Base-by-base conservation (phyloP, 2,797 vertebrate genomes). In the Cichlasoma orientale region DNA sequence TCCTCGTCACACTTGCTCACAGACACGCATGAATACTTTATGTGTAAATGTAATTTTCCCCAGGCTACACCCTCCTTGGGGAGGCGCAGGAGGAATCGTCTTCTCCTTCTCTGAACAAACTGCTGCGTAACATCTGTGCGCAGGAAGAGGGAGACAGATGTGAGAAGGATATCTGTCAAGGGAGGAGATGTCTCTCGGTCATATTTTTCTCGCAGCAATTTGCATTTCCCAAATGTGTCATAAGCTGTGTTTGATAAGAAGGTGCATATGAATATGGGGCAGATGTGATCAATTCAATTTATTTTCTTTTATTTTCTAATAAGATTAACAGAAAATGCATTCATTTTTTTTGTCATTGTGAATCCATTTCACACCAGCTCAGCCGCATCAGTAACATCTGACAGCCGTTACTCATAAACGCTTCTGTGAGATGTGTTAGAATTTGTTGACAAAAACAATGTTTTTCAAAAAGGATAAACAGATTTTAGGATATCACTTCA, bases 81-180 rank as follows among this genome's bases (percentile, higher is more conserved):
- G 88, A 92, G 82, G 57, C 83, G 55, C 71, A 81, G 88, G 75
- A 92, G 87, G 90, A 89, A 86, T 88, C 73, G 53, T 91, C 88
- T 78, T 86, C 82, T 86, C 85, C 61, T 80, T 86, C 90, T 86
- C 80, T 83, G 85, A 92, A 87, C 85, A 93, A 90, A 91, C 90
- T 93, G 89, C 90, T 90, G 87, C 56, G 83, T 73, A 92, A 94
- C 92, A 93, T 94, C 91, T 94, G 93, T 92, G 82, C 53, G 61
- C 72, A 84, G 86, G 86, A 86, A 78, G 81, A 89, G 68, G 69
- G 85, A 80, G 81, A 78, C 88, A 90, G 89, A 90, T 88, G 86
- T 91, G 76, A 88, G 82, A 82, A 68, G 59, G 72, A 83, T 74
- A 38, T 74, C 79, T 85, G 85, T 89, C 89, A 83, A 54, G 79